Percentiles rank a stretch among this genome's conserved stretches.
phyloP scores from a whole-genome alignment of 2,888 invertebrate genomes.

The Rotaria magnacalcarata region DNA sequence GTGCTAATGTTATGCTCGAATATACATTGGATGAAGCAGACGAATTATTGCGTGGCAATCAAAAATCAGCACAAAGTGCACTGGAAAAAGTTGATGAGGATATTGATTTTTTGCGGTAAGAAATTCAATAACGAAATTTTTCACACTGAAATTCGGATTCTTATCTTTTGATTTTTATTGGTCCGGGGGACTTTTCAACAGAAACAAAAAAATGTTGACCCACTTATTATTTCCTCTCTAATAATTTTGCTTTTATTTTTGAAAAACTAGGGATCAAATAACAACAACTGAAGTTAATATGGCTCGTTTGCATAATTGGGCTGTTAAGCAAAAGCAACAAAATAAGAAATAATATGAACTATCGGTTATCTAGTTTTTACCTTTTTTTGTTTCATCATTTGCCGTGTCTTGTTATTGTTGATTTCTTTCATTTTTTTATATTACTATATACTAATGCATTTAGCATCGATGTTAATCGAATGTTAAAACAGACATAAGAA shows the following conservation, averaged over 20 bases:
- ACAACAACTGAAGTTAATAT: conserved; percentile 46
- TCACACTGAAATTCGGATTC: not conserved
- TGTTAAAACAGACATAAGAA: too few species aligned
- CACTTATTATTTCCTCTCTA: not conserved
- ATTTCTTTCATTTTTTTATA: not conserved
- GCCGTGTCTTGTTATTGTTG: conserved; percentile 2
- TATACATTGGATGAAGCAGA: conserved; percentile 45
- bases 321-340: conserved; percentile 43
- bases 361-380: too few species aligned
- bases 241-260: not conserved
- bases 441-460: not conserved
- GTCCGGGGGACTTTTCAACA: too few species aligned
- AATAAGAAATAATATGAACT: not conserved
- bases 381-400: not conserved
- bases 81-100: conserved; percentile 43
- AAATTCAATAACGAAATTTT: not conserved
- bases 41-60: conserved; percentile 41
- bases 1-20: conserved; percentile 46
- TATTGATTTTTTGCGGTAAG: conserved; percentile 44
- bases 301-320: conserved; percentile 46
- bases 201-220: too few species aligned
- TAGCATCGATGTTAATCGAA: not conserved
- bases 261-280: conserved; percentile 43
- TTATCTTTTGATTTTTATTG: too few species aligned
- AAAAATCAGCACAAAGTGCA: conserved; percentile 41